Percentiles rank a stretch among this genome's conserved stretches.
Conservation (phyloP, 1,140 invertebrate species). For the Trachelipus rathkii region DNA sequence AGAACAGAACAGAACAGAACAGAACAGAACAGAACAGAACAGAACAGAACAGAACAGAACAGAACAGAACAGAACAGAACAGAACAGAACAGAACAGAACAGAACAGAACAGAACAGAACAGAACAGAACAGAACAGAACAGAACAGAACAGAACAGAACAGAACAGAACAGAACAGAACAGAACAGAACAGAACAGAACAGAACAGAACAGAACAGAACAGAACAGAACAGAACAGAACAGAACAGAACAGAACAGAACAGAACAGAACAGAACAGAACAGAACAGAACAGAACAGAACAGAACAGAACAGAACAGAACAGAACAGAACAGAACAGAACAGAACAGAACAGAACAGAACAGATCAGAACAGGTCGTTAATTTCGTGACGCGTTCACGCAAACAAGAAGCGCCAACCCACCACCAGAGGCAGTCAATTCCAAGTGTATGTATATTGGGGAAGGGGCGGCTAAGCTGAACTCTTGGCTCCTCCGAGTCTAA, state of each 20-base stretch:
- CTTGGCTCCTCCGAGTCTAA: too few relatives aligned
- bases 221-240: not conserved
- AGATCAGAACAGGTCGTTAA: too few relatives aligned
- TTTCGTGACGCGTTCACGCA: too few relatives aligned
- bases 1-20: slow-evolving; percentile 13
- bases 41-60: slow-evolving; percentile 13
- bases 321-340: too few relatives aligned
- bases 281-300: not conserved
- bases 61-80: slow-evolving; percentile 13
- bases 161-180: slow-evolving; percentile 13
- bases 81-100: slow-evolving; percentile 13
- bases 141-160: slow-evolving; percentile 13
- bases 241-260: not conserved
- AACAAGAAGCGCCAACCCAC: too few relatives aligned
- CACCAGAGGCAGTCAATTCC: too few relatives aligned
- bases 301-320: too few relatives aligned
- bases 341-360: too few relatives aligned
- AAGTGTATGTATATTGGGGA: too few relatives aligned
- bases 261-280: too few relatives aligned
- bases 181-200: slow-evolving; percentile 13
- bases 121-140: slow-evolving; percentile 13
- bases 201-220: slow-evolving; percentile 6
- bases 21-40: slow-evolving; percentile 13
- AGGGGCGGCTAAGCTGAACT: too few relatives aligned
- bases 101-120: slow-evolving; percentile 13